phyloP scores from a whole-genome alignment of 2,113 vertebrate genomes.

The Syrrhaptes paradoxus region DNA sequence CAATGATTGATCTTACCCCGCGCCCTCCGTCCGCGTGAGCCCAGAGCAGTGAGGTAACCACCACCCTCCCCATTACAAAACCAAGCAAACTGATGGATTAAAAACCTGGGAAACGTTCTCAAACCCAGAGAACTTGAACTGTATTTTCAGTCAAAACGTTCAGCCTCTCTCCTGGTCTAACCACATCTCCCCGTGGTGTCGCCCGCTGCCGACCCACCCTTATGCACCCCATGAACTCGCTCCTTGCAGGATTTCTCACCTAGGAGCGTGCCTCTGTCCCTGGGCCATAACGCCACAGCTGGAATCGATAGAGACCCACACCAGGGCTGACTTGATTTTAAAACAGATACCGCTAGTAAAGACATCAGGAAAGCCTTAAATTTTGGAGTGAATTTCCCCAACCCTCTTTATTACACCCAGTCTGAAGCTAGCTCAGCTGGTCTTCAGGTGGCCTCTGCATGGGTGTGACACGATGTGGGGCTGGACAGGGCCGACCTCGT shows the following conservation, averaged over 20 bases:
- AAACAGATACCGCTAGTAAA: not conserved
- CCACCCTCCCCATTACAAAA: not conserved
- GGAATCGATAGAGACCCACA: not conserved
- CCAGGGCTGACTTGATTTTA: not conserved
- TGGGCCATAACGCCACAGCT: not conserved
- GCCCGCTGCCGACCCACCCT: not conserved
- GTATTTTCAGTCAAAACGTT: not conserved
- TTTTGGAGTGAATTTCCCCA: not conserved
- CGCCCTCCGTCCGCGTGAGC: not conserved
- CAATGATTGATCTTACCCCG: not conserved
- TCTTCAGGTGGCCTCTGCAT: not conserved
- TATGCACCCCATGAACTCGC: not conserved
- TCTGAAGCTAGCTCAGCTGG: not conserved
- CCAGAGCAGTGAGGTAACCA: not conserved
- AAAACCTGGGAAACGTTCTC: not conserved
- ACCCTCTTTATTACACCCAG: not conserved
- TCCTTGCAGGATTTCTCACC: not conserved
- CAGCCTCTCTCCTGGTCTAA: not conserved
- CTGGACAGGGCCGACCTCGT: not conserved
- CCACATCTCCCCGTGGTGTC: not conserved
- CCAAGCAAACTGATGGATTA: not conserved
- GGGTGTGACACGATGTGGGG: not conserved
- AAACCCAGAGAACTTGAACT: not conserved
- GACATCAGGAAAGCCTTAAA: not conserved
- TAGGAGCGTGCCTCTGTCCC: not conserved